These are phyloP conservation scores for Drosophila macrospina DNA, from an alignment of 2,888 invertebrate species.

Conservation along the genomic window DNA sequence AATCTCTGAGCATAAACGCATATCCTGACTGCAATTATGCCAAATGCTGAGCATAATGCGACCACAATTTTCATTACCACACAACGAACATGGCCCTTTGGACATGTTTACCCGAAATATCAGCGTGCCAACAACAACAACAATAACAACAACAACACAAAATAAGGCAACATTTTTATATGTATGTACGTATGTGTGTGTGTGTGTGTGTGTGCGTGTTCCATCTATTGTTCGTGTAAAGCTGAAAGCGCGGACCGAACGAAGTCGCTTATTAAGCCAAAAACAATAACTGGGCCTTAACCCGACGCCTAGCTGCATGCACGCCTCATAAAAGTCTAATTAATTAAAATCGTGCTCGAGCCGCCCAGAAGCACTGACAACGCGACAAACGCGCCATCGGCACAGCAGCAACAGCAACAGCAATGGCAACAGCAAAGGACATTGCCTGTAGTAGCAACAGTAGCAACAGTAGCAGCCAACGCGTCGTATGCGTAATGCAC, in stretches of 20 bases:
- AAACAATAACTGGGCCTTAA: constrained; percentile 74
- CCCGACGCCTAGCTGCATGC: constrained; percentile 69
- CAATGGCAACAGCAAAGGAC: constrained; percentile 27
- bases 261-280: constrained; percentile 64
- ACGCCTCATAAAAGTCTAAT: constrained; percentile 82
- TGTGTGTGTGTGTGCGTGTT: constrained; percentile 10
- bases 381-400: constrained; percentile 44
- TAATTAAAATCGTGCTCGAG: constrained; percentile 83
- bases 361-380: constrained; percentile 67
- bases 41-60: constrained; percentile 76
- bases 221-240: constrained; percentile 56
- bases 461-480: constrained; percentile 59
- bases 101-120: constrained; percentile 53
- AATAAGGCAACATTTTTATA: constrained; percentile 65
- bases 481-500: constrained; percentile 79
- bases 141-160: constrained; percentile 29
- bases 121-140: constrained; percentile 9
- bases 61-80: constrained; percentile 76
- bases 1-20: constrained; percentile 77
- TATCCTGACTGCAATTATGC: constrained; percentile 75
- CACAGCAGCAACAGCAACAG: constrained; percentile 31
- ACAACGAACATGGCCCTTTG: constrained; percentile 46
- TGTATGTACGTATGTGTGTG: constrained; percentile 5
- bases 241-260: constrained; percentile 50
- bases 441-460: constrained; percentile 24